Base-by-base conservation (phyloP, 2,888 invertebrate genomes). In the Fabriciana adippe region DNA sequence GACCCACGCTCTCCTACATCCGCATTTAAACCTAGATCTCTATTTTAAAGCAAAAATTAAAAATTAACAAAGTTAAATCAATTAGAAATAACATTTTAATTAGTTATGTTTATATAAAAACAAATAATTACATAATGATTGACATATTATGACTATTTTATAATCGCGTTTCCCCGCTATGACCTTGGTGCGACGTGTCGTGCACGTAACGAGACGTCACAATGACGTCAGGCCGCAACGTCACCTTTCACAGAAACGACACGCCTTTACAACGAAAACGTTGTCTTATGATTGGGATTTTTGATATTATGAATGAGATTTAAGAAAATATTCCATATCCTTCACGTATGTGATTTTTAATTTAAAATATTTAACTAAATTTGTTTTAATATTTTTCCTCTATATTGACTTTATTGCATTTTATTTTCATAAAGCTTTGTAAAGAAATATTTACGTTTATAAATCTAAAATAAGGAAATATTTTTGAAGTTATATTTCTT, bases 111-210 rank as follows among this genome's bases (percentile, higher is more conserved):
- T 68, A 68, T 50, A 67, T 60, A 70, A 70, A 66, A 67, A 72
- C 67, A 60, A 55, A 66, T 68, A 66, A 71, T 76, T 74, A 74
- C 82, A 79, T 83, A 86, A 87, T 75, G 68, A 67, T 71, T 73
- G 71, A 72, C 81, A 81, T 80, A 81, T 83, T 86, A 79, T 70
- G 74, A 78, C 74, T 79, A 79, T 80, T 78, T 79, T 81, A 79
- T 74, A 74, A 78, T 79, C 78, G 78, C 74, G 72, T 79, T 80
- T 77, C 78, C 79, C 76, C 69, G 73, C 71, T 56, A 45, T 76
- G 85, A 83, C 87, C 87, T 88, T 87, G 85, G 74, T 57, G 74
- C 69, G 69, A 51, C 64, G 72, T 64, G 66, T 61, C 64, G 55
- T 13, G 54, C 35, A 72, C 79, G 79, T 77, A 75, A 76, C 67